Conservation (phyloP, 2,797 vertebrate species). For the Malurus splendens region DNA sequence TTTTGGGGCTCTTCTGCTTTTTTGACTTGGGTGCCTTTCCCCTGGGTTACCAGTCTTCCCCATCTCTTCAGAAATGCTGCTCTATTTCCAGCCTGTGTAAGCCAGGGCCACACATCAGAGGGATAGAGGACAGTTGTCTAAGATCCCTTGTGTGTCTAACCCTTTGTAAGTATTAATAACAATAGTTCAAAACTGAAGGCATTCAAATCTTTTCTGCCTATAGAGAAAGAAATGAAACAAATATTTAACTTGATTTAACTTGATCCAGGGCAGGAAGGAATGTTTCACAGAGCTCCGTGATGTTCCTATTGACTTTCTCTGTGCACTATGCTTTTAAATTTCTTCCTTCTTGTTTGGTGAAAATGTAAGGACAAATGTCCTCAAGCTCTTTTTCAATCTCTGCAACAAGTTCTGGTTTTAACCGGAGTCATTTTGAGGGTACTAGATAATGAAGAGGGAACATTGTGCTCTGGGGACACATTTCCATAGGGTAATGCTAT, state of each 20-base stretch:
- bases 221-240: neutral
- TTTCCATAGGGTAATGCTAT: slow-evolving; percentile 45
- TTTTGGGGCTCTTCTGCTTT: neutral
- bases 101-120: fast-evolving
- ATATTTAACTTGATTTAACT: neutral
- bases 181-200: neutral
- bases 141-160: neutral
- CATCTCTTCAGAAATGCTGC: neutral
- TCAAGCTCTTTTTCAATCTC: neutral
- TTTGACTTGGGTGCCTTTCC: neutral
- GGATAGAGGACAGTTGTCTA: neutral
- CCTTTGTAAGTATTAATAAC: neutral
- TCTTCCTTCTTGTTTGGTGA: neutral
- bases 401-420: neutral
- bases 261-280: neutral
- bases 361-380: neutral
- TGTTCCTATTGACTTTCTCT: neutral
- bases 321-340: neutral
- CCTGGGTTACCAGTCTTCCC: neutral
- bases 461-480: slow-evolving; percentile 17
- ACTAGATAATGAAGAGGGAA: slow-evolving; percentile 14
- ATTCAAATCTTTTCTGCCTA: neutral
- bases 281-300: neutral
- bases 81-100: neutral
- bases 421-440: neutral